Base-by-base conservation (phyloP, 2,888 invertebrate species). In the Branchellion lobata region DNA sequence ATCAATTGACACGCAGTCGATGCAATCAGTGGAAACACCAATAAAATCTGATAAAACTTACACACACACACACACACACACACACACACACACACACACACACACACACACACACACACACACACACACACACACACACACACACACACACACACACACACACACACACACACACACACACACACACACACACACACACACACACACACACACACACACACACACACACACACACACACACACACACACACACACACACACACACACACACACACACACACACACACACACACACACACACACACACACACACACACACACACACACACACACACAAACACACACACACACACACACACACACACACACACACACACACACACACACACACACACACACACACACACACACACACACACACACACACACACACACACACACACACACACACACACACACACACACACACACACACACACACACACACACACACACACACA, bases 101-200 rank as follows among this genome's bases (percentile, higher is more conserved):
- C 71, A 71, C 31, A 71, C 71, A 29, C 31, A 71, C 71, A 71
- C 31, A 71, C 71, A 47, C 47, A 74, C 51, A 40, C 47, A 74
- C 3, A 36, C 18, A 47, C 24, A 74, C 18, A 74, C 24, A 74
- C n/a, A 65, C 24, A 65, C n/a, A 65, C 65, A 65, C 5, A 5
- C 5, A 65, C 5, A 65, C 65, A 65, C 24, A 65, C 65, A 65
- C 65, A 65, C 65, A 65, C 65, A 71, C 29, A 31, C 34, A 71
- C 31, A 31, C 71, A 65, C 65, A 65, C 65, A 29, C 3, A 27
- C 65, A 65, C 65, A 27, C n/a, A 65, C 3, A 40, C n/a, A n/a
- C n/a, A n/a, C n/a, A n/a, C n/a, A n/a, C n/a, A n/a, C n/a, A n/a
- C n/a, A n/a, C n/a, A n/a, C n/a, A n/a, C n/a, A n/a, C n/a, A n/a